phyloP scores from a whole-genome alignment of 2,797 vertebrate species.

The Cirrhinus mrigala region DNA sequence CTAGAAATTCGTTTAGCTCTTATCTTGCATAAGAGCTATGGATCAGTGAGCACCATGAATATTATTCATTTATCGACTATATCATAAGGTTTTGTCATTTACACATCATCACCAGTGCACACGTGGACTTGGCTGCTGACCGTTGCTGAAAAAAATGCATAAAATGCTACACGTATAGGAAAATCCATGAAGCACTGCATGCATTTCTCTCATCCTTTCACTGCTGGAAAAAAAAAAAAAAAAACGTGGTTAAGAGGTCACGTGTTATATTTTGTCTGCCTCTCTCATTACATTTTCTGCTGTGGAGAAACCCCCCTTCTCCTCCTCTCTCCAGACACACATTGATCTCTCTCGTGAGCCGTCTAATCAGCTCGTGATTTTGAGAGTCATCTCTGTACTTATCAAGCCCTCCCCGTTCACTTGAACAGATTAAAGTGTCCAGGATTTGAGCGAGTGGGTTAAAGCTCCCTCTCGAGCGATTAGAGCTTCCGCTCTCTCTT shows the following conservation, averaged over 20 bases:
- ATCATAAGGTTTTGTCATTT: constrained; percentile 28
- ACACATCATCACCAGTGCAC: constrained; percentile 9
- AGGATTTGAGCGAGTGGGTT: constrained; percentile 55
- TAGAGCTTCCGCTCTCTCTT: constrained; percentile 47
- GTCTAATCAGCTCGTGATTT: constrained; percentile 59
- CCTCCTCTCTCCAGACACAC: constrained; percentile 9
- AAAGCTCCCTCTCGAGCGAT: constrained; percentile 59
- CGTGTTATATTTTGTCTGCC: constrained; percentile 40
- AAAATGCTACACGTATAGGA: constrained; percentile 12
- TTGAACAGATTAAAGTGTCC: constrained; percentile 49
- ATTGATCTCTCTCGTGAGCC: constrained; percentile 41
- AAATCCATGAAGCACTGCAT: constrained; percentile 21
- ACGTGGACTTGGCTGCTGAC: constrained; percentile 23
- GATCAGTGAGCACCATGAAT: constrained; percentile 16
- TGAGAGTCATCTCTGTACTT: constrained; percentile 49
- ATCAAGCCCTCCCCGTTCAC: constrained; percentile 16
- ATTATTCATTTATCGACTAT: background rate
- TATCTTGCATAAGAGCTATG: background rate
- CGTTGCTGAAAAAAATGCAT: constrained; percentile 10
- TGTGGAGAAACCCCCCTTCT: background rate
- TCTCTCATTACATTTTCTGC: constrained; percentile 47
- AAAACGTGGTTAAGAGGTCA: constrained; percentile 40
- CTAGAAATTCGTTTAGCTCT: background rate
- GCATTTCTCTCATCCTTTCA: constrained; percentile 17
- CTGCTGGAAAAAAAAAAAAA: constrained; percentile 21